Percentiles rank a stretch among this genome's conserved stretches.
phyloP scores from a whole-genome alignment of 2,888 invertebrate species.

The Xestia ashworthii region DNA sequence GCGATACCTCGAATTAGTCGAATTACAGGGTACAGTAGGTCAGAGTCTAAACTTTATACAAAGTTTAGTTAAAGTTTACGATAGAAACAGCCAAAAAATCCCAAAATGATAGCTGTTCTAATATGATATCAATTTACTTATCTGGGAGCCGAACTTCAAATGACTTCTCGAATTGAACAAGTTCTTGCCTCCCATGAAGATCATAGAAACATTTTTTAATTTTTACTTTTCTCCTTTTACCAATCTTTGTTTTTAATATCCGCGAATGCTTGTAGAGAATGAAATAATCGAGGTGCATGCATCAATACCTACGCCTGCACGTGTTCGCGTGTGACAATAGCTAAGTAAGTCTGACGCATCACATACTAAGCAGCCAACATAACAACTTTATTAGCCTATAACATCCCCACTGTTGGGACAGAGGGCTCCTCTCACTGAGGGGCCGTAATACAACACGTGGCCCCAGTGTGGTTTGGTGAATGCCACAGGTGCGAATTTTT shows the following conservation, averaged over 20 bases:
- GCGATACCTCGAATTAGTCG: too few species aligned
- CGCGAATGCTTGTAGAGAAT: not conserved
- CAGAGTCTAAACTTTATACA: not conserved
- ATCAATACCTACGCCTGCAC: not conserved
- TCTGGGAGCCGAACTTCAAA: not conserved
- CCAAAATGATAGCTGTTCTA: not conserved
- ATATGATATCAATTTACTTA: not conserved
- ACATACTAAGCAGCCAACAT: not conserved
- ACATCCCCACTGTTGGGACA: not conserved
- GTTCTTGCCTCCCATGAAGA: not conserved
- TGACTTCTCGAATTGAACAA: not conserved
- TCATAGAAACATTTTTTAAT: not conserved
- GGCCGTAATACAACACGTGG: not conserved
- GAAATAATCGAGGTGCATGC: not conserved
- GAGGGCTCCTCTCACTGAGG: not conserved
- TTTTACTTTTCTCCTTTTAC: not conserved
- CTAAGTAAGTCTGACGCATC: not conserved
- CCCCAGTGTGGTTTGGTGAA: not conserved
- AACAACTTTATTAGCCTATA: not conserved
- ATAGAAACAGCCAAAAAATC: not conserved
- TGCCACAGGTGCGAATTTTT: not conserved
- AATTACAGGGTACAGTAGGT: too few species aligned
- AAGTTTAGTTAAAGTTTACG: too few species aligned
- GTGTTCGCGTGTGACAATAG: not conserved
- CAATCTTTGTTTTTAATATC: not conserved